Evolutionary conservation across 2,113 vertebrate genomes (phyloP).

Genomic region (Lontra canadensis): DNA sequence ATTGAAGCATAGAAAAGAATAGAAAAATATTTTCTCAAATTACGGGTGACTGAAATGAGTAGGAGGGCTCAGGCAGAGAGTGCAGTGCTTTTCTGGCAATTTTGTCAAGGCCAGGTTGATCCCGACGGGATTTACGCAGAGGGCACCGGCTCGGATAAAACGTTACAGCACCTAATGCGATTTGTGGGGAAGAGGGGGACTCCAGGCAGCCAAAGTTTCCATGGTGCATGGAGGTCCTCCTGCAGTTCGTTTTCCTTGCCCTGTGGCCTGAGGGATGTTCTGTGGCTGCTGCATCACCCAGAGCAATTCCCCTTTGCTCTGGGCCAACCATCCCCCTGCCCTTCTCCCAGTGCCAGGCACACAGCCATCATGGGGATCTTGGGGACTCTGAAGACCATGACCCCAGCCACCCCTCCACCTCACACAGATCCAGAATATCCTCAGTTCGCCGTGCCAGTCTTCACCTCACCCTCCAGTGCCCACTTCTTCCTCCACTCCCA

Average conservation of each 20-base stretch:
- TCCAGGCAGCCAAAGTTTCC: background rate
- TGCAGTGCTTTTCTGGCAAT: constrained; percentile 14
- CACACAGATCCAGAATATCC: background rate
- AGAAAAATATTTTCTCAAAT: constrained; percentile 66
- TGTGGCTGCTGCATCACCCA: accelerated
- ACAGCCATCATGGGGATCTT: background rate
- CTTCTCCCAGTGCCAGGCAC: background rate
- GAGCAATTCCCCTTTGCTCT: background rate
- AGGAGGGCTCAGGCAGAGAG: constrained; percentile 36
- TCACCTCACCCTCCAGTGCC: background rate
- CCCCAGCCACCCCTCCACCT: background rate
- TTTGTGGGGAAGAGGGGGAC: constrained; percentile 26
- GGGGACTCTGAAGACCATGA: background rate
- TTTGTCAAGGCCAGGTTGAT: constrained; percentile 30
- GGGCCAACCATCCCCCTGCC: background rate
- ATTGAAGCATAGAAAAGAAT: background rate
- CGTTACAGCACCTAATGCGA: background rate
- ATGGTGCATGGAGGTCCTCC: background rate
- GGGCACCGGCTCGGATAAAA: constrained; percentile 48
- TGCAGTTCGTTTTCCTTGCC: background rate
- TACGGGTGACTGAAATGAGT: constrained; percentile 68
- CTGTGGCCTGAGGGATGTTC: no score
- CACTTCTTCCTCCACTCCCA: background rate
- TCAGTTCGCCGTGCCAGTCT: accelerated
- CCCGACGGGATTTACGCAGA: background rate